phyloP scores from a whole-genome alignment of 2,888 invertebrate species.

The Amiota minor region DNA sequence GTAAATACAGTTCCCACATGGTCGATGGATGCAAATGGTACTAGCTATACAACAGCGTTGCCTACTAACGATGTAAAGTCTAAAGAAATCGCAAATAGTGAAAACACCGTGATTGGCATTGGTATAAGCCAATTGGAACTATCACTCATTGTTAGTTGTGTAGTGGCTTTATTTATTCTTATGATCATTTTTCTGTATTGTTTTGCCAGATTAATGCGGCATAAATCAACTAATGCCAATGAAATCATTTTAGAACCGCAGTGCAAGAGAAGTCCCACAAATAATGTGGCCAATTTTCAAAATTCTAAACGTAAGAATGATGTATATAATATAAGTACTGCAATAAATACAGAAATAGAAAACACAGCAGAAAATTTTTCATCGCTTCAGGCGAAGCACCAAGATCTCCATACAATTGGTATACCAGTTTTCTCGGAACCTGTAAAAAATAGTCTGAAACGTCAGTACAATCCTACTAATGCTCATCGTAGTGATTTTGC shows the following conservation, averaged over 20 bases:
- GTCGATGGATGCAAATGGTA: background rate
- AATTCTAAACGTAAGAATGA: too few relatives aligned
- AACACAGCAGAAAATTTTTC: background rate
- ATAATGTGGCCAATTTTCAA: too few relatives aligned
- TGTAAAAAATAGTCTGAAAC: background rate
- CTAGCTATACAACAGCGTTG: background rate
- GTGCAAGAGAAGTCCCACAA: too few relatives aligned
- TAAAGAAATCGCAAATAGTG: constrained; percentile 44
- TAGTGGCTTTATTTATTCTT: constrained; percentile 8
- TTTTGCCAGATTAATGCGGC: background rate
- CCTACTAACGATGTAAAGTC: background rate
- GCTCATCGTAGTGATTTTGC: constrained; percentile 72
- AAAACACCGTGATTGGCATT: constrained; percentile 33
- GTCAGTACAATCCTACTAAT: background rate
- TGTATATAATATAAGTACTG: too few relatives aligned
- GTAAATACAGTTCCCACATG: background rate
- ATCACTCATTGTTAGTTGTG: background rate
- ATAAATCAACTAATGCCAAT: too few relatives aligned
- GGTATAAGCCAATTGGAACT: constrained; percentile 3
- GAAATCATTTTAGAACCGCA: too few relatives aligned
- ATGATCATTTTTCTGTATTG: background rate
- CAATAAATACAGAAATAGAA: background rate
- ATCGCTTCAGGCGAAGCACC: constrained; percentile 35
- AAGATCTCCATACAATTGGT: constrained; percentile 73
- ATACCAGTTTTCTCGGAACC: constrained; percentile 71